These are phyloP conservation scores for Loripinus fragilis DNA, from an alignment of 2,888 invertebrate genomes.

Conservation along the genomic window DNA sequence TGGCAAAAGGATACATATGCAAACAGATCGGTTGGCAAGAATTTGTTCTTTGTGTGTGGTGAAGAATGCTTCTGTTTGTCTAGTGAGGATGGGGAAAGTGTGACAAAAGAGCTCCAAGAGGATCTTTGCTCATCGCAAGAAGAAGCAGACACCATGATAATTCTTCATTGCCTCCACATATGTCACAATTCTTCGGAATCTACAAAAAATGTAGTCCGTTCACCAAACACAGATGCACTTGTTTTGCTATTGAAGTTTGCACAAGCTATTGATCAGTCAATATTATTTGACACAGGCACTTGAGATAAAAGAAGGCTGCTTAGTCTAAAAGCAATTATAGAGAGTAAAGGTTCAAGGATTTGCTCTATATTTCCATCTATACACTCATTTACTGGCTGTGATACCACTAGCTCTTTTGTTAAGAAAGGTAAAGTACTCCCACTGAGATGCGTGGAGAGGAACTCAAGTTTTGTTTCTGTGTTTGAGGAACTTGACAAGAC, in stretches of 20 bases:
- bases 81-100: not conserved
- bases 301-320: conserved; percentile 41
- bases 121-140: not conserved
- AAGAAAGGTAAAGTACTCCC: conserved; percentile 31
- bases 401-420: conserved; percentile 48
- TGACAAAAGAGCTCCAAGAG: not conserved
- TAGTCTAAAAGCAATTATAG: conserved; percentile 23
- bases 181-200: not conserved
- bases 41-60: not conserved
- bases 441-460: too few relatives aligned
- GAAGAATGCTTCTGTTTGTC: not conserved
- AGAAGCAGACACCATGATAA: not conserved
- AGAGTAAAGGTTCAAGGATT: conserved; percentile 23
- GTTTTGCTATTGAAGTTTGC: conserved; percentile 32
- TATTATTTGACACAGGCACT: conserved; percentile 41
- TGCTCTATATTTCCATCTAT: conserved; percentile 27
- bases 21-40: not conserved
- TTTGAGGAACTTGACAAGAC: too few relatives aligned
- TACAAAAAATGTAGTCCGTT: conserved; percentile 35
- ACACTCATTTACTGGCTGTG: conserved; percentile 48
- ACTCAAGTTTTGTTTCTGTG: too few relatives aligned
- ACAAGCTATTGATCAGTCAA: not conserved
- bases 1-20: not conserved
- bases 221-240: conserved; percentile 52
- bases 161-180: not conserved